These are phyloP conservation scores for Drosophila pachea DNA, from an alignment of 1,140 invertebrate species.

Conservation along the genomic window DNA sequence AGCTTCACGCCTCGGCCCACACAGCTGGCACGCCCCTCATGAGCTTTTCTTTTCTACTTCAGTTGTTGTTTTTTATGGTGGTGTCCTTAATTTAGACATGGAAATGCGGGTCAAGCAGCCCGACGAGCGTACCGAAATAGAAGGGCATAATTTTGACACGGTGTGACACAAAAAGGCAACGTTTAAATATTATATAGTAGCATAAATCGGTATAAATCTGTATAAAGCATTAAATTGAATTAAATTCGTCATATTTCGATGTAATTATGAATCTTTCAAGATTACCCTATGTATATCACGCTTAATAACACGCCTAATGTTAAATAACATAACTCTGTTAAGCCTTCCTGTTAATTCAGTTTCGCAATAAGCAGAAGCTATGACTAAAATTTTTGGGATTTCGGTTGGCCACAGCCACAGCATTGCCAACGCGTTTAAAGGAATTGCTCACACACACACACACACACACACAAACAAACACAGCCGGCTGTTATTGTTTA, in stretches of 20 bases:
- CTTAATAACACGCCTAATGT: too few species aligned
- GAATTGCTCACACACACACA: constrained; percentile 47
- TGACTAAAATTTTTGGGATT: constrained; percentile 28
- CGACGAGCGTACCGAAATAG: not conserved
- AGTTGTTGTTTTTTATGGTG: constrained; percentile 54
- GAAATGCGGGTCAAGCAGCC: constrained; percentile 66
- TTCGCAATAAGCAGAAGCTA: not conserved
- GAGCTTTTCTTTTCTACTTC: constrained; percentile 44
- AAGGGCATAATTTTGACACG: constrained; percentile 22
- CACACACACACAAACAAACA: not conserved
- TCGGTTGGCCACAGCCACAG: constrained; percentile 30
- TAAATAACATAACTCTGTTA: constrained; percentile 6
- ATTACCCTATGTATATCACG: too few species aligned
- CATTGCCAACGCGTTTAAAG: constrained; percentile 59
- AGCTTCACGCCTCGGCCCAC: constrained; percentile 66
- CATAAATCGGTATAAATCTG: too few species aligned
- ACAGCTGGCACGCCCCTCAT: constrained; percentile 33
- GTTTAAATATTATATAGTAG: constrained; percentile 1
- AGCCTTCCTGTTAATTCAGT: constrained; percentile 17
- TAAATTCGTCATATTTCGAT: too few species aligned
- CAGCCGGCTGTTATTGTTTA: constrained; percentile 1
- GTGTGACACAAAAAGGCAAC: constrained; percentile 7
- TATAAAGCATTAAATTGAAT: too few species aligned
- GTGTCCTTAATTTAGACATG: constrained; percentile 75
- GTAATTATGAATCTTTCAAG: too few species aligned